phyloP scores from a whole-genome alignment of 1,140 invertebrate genomes.

The Drosophila nebulosa region DNA sequence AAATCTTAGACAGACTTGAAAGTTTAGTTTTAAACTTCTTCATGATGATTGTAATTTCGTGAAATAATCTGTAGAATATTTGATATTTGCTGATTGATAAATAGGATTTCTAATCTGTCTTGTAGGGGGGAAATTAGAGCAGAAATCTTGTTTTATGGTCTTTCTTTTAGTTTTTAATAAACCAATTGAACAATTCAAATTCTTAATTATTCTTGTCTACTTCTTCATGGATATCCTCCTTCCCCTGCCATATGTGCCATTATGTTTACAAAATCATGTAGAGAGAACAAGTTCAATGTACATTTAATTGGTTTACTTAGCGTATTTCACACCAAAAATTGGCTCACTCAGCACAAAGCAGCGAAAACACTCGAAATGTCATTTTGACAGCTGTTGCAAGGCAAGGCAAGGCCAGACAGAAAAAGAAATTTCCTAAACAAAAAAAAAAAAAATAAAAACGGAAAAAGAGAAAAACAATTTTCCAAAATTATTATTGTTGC shows the following conservation, averaged over 20 bases:
- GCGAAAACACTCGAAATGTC: slow-evolving; percentile 5
- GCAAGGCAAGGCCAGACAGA: not conserved
- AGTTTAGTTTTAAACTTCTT: no score
- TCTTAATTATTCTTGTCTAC: not conserved
- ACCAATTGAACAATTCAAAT: no score
- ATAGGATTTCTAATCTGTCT: no score
- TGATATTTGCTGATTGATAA: no score
- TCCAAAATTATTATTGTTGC: not conserved
- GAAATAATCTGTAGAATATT: no score
- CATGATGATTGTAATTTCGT: no score
- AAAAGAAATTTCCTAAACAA: not conserved
- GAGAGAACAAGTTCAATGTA: slow-evolving; percentile 43
- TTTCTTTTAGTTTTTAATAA: no score
- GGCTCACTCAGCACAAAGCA: slow-evolving; percentile 13
- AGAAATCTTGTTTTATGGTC: no score
- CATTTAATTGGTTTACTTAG: slow-evolving; percentile 49
- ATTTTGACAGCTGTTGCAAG: slow-evolving; percentile 50
- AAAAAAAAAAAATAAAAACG: not conserved
- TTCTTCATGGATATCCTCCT: no score
- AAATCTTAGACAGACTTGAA: no score
- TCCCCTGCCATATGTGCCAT: not conserved
- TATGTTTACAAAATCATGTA: slow-evolving; percentile 6
- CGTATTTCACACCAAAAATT: slow-evolving; percentile 21
- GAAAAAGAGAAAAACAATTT: not conserved
- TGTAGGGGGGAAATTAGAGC: no score